Percentiles rank a stretch among this genome's conserved stretches.
Evolutionary conservation across 2,888 invertebrate species (phyloP).

Genomic region (Synanthedon myopaeformis): DNA sequence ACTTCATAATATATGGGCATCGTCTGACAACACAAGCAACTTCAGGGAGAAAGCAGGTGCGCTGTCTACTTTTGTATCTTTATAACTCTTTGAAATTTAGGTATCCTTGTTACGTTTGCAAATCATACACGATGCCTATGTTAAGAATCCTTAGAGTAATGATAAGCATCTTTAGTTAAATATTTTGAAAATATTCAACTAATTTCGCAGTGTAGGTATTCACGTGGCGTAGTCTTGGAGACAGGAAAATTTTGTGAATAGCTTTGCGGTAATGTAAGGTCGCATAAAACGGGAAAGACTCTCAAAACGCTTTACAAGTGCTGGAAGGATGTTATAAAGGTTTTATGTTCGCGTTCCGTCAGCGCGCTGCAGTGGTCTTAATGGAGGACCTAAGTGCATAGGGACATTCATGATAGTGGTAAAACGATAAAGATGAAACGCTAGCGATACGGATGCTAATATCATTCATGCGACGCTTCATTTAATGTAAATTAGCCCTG

Average conservation of each 20-base stretch:
- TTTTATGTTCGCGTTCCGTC: conserved; percentile 67
- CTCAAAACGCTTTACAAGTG: conserved; percentile 67
- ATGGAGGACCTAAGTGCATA: conserved; percentile 69
- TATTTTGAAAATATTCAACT: too few species aligned
- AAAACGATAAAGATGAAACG: conserved; percentile 24
- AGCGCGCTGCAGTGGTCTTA: conserved; percentile 62
- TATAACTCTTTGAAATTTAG: too few species aligned
- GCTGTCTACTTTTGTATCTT: too few species aligned
- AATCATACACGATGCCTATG: too few species aligned
- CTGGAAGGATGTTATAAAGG: conserved; percentile 69
- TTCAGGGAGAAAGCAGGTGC: too few species aligned
- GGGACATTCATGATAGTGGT: conserved; percentile 56
- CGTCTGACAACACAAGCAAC: too few species aligned
- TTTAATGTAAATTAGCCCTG: conserved; percentile 18
- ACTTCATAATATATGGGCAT: too few species aligned
- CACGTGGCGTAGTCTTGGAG: neutral
- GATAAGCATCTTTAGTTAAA: conserved; percentile 7
- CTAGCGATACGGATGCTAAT: conserved; percentile 32
- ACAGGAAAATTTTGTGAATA: conserved; percentile 16
- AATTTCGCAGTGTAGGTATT: conserved; percentile 4
- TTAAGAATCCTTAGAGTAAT: too few species aligned
- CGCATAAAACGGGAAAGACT: conserved; percentile 55
- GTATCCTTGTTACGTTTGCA: too few species aligned
- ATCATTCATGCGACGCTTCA: conserved; percentile 24
- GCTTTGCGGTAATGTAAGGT: conserved; percentile 45